Conservation (phyloP, 2,888 invertebrate genomes). For the Melinaea marsaeus region DNA sequence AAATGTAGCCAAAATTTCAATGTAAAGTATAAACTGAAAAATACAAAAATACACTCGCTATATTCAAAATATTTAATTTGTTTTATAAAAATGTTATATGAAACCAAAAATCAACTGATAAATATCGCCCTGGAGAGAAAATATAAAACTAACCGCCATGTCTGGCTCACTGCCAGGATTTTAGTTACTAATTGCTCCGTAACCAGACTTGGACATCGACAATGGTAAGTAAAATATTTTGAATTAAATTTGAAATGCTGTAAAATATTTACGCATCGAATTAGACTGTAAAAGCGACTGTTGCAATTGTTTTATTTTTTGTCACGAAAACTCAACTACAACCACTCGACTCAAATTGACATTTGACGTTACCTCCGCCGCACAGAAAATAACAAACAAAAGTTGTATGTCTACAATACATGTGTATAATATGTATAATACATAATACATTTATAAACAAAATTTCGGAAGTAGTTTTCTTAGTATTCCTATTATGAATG, state of each 20-base stretch:
- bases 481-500: too few species aligned
- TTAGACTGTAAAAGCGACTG: background rate
- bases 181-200: slow-evolving; percentile 23
- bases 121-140: slow-evolving; percentile 14
- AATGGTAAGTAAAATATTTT: slow-evolving; percentile 21
- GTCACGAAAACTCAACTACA: background rate
- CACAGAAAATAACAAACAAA: too few species aligned
- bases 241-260: slow-evolving; percentile 5
- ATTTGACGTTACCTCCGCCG: too few species aligned
- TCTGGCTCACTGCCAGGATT: slow-evolving; percentile 18
- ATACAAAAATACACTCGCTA: too few species aligned
- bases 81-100: background rate
- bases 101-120: slow-evolving; percentile 2
- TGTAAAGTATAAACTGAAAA: too few species aligned
- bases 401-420: too few species aligned
- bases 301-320: background rate
- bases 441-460: too few species aligned
- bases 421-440: too few species aligned
- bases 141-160: slow-evolving; percentile 16
- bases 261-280: background rate
- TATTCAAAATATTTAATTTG: background rate
- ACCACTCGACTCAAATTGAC: too few species aligned
- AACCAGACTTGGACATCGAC: slow-evolving; percentile 9
- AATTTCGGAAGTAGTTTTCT: too few species aligned
- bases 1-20: too few species aligned